Conservation (phyloP, 2,113 vertebrate species). For the Corapipo altera region DNA sequence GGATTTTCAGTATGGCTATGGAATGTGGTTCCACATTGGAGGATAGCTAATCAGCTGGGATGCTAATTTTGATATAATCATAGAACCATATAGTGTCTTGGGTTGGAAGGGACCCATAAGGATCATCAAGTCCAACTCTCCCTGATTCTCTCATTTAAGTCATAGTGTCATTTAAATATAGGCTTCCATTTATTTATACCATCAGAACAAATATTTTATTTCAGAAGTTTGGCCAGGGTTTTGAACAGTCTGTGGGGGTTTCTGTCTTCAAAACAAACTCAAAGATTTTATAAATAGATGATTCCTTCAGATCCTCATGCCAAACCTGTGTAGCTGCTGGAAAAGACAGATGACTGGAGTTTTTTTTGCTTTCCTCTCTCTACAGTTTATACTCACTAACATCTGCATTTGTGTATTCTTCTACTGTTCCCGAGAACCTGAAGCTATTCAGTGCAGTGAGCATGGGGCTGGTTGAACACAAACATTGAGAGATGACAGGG, state of each 20-base stretch:
- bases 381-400: not conserved
- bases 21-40: not conserved
- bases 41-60: not conserved
- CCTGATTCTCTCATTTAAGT: not conserved
- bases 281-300: not conserved
- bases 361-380: not conserved
- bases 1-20: not conserved
- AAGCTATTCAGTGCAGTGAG: not conserved
- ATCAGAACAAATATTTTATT: not conserved
- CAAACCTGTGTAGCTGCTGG: not conserved
- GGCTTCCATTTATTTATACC: not conserved
- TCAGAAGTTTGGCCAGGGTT: not conserved
- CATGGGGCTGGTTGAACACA: not conserved
- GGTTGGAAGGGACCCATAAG: not conserved
- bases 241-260: not conserved
- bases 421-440: not conserved
- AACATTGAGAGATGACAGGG: constrained; percentile 48
- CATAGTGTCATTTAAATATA: not conserved
- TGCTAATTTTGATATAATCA: not conserved
- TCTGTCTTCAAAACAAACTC: not conserved
- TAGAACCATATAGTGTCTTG: not conserved
- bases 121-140: not conserved
- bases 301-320: not conserved
- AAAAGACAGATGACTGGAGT: not conserved
- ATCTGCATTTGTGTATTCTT: not conserved